A percentile compares a stretch with the other conserved stretches of the same genome.
These are phyloP conservation scores for Rhagoletis pomonella DNA, from an alignment of 1,140 invertebrate species.

Conservation along the genomic window DNA sequence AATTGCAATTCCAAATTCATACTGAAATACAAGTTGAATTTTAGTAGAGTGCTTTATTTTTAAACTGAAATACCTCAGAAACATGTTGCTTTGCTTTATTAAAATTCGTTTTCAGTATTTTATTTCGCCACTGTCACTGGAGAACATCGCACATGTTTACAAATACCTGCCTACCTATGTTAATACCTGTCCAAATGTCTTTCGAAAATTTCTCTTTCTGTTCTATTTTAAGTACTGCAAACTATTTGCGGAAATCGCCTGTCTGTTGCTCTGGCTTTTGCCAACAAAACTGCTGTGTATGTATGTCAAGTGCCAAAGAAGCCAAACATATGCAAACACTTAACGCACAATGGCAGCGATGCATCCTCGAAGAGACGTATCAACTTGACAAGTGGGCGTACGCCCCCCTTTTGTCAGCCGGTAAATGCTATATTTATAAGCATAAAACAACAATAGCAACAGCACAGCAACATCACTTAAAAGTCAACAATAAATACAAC, in stretches of 20 bases:
- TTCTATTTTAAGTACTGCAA: slow-evolving; percentile 7
- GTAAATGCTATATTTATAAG: not conserved
- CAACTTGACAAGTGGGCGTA: slow-evolving; percentile 35
- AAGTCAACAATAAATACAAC: not conserved
- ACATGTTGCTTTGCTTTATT: no score
- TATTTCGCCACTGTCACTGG: not conserved
- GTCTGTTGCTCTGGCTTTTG: not conserved
- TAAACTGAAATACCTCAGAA: no score
- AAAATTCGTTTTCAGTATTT: no score
- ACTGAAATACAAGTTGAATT: no score
- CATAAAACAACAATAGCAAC: not conserved
- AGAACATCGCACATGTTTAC: not conserved
- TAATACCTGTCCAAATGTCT: no score
- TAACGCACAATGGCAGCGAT: not conserved
- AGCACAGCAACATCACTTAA: not conserved
- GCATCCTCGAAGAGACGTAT: not conserved
- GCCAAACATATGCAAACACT: slow-evolving; percentile 13
- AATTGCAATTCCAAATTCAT: no score
- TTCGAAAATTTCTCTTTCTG: no score
- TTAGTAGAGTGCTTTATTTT: no score
- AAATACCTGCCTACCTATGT: no score
- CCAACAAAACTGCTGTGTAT: not conserved
- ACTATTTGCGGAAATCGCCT: not conserved
- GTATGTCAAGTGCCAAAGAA: not conserved
- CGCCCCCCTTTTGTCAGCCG: not conserved